Conservation (phyloP, 2,888 invertebrate genomes). For the Linyphia triangularis region DNA sequence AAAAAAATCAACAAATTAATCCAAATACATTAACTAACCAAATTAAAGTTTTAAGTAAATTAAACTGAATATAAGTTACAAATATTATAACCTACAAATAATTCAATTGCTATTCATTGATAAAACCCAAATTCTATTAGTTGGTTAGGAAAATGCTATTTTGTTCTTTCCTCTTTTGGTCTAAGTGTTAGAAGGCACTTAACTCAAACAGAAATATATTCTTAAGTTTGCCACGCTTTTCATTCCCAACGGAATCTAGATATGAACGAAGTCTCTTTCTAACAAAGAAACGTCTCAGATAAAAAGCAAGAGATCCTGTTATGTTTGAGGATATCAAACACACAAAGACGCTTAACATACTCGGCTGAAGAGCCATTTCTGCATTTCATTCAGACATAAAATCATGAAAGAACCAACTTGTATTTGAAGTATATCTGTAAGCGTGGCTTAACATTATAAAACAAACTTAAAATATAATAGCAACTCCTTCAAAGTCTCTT, state of each 20-base stretch:
- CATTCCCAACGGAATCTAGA: not conserved
- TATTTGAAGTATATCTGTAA: not conserved
- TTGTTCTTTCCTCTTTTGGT: not conserved
- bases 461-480: not conserved
- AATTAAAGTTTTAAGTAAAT: too few species aligned
- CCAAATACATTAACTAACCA: too few species aligned
- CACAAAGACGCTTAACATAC: not conserved
- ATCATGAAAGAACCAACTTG: not conserved
- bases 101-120: too few species aligned
- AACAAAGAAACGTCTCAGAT: constrained; percentile 15
- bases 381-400: too few species aligned
- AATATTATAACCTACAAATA: too few species aligned
- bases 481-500: not conserved
- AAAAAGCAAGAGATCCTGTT: not conserved
- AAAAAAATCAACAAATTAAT: too few species aligned
- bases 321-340: not conserved
- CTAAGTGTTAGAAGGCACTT: not conserved
- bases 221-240: not conserved
- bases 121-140: too few species aligned
- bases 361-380: not conserved
- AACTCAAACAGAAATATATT: not conserved
- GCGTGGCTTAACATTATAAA: not conserved
- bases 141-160: not conserved
- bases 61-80: too few species aligned
- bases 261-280: too few species aligned